Evolutionary conservation across 1,140 invertebrate species (phyloP), one percentile per base, ranked within the genome.

Genomic region (Macrostomum lignano): DNA sequence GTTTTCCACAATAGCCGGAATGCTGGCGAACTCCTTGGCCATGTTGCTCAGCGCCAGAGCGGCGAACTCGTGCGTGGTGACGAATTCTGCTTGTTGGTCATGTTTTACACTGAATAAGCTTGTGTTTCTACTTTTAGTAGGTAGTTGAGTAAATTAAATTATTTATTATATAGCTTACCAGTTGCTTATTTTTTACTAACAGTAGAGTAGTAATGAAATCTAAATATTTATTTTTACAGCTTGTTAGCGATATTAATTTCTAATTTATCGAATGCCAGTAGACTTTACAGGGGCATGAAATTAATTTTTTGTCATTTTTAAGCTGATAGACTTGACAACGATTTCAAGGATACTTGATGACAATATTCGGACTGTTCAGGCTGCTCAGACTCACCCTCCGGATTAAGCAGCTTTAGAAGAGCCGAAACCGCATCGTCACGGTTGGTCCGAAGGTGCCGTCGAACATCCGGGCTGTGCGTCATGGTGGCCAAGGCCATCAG

Each of bases 31-130:
- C 35, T 59, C 53, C 31, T 39, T 46, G 13, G 49, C 48, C 45
- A 59, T 42, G 29, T 46, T 42, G 19, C 46, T 47, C 31, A 59
- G 31, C 28, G 43, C 48, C 24, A 55, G 39, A 15, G 53, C 48
- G 33, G 53, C 41, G 44, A 52, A 58, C 40, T 59, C 55, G 43
- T 56, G 48, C 7, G 48, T 42, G 5, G 55, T 43, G 13, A 43
- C 36, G 36, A 54, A 52, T 31, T 51, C 52, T 55, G 40, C 30
- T 43, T 44, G 37, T 14, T 23, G 15, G 24, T 33, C n/a, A 24
- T n/a, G n/a, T n/a, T n/a, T n/a, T n/a, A n/a, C n/a, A n/a, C n/a
- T n/a, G n/a, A n/a, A n/a, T n/a, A n/a, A n/a, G n/a, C n/a, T n/a
- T n/a, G n/a, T n/a, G n/a, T n/a, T n/a, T n/a, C n/a, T n/a, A n/a